Evolutionary conservation across 1,140 invertebrate species (phyloP).

Genomic region (Cyrtorhinus lividipennis): DNA sequence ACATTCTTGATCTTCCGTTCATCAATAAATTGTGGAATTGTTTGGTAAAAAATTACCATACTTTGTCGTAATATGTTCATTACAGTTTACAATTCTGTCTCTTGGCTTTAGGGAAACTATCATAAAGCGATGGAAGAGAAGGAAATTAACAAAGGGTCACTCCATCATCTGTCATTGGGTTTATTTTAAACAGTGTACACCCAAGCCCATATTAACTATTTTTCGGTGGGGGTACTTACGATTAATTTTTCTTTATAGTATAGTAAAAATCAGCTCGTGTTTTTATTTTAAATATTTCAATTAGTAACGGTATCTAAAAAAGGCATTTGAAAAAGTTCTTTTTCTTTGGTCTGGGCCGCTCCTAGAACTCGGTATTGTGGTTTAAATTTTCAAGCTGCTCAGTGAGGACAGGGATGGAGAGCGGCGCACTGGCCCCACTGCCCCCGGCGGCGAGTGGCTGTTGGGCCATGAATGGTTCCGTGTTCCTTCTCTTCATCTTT

Average conservation of each 20-base stretch:
- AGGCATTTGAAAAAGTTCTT: constrained; percentile 7
- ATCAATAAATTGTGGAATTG: not conserved
- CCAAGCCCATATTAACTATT: constrained; percentile 19
- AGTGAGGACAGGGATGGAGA: constrained; percentile 14
- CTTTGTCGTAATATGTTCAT: constrained; percentile 23
- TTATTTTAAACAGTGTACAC: constrained; percentile 15
- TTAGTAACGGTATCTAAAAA: not conserved
- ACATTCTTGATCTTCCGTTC: too few relatives aligned
- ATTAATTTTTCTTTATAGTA: not conserved
- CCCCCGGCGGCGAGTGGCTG: constrained; percentile 1
- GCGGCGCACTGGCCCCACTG: not conserved
- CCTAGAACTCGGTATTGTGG: constrained; percentile 22
- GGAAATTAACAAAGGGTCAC: not conserved
- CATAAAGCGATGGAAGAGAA: too few relatives aligned
- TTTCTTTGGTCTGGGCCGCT: constrained; percentile 10
- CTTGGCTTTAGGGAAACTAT: too few relatives aligned
- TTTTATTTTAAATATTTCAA: not conserved
- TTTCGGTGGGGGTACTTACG: not conserved
- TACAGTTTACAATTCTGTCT: constrained; percentile 23
- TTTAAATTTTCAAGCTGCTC: constrained; percentile 16
- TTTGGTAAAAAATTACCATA: constrained; percentile 25
- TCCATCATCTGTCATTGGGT: too few relatives aligned
- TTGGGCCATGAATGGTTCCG: constrained; percentile 67
- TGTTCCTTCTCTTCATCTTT: constrained; percentile 88
- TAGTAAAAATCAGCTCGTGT: constrained; percentile 4